Percentiles rank a stretch among this genome's conserved stretches.
Conservation (phyloP, 2,888 invertebrate species). For the Norana najaformis region DNA sequence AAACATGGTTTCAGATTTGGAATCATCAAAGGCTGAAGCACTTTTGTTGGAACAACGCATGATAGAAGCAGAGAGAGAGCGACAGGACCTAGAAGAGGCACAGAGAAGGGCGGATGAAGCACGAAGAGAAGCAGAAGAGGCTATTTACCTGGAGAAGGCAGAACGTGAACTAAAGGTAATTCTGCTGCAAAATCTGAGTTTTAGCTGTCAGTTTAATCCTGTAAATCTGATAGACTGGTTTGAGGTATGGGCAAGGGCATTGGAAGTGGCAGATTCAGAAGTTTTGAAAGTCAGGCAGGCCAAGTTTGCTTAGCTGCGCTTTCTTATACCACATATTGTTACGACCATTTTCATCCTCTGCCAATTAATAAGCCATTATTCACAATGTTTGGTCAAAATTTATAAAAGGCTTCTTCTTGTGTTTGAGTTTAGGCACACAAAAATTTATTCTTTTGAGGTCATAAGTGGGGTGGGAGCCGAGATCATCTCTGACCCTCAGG, state of each 20-base stretch:
- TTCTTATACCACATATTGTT: too few species aligned
- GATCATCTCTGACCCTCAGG: too few species aligned
- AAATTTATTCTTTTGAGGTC: too few species aligned
- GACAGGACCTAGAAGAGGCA: constrained; percentile 83
- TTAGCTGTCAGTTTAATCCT: not conserved
- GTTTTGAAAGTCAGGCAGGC: not conserved
- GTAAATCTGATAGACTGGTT: not conserved
- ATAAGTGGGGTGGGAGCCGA: too few species aligned
- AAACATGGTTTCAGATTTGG: constrained; percentile 34
- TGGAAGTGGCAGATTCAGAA: not conserved
- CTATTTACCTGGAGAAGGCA: constrained; percentile 74
- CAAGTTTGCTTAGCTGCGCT: too few species aligned
- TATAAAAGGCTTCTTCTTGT: too few species aligned
- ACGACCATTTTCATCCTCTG: too few species aligned
- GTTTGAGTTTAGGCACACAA: too few species aligned
- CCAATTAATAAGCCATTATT: too few species aligned
- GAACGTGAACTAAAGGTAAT: constrained; percentile 23
- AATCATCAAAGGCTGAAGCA: constrained; percentile 36
- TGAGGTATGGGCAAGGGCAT: not conserved
- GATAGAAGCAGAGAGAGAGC: constrained; percentile 60
- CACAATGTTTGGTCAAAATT: too few species aligned
- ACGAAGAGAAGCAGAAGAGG: constrained; percentile 80
- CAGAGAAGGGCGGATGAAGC: constrained; percentile 91
- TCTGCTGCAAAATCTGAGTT: not conserved
- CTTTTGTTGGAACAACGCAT: constrained; percentile 40